Conservation (phyloP, 2,113 vertebrate genomes). For the Podocnemis expansa region DNA sequence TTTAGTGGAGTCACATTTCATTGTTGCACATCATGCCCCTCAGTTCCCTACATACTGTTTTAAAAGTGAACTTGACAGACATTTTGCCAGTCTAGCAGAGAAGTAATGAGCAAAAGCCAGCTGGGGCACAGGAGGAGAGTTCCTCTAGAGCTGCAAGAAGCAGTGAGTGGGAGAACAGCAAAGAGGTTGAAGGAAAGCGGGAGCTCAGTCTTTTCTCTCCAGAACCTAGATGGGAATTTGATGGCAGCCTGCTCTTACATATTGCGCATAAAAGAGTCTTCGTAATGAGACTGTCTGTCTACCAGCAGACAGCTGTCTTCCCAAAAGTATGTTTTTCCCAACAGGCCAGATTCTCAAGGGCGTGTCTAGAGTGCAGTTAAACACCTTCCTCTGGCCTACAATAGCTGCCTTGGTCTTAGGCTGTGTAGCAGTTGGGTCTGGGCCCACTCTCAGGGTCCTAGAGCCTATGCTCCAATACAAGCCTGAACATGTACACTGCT, state of each 20-base stretch:
- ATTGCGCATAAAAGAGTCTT: neutral
- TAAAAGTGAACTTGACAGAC: neutral
- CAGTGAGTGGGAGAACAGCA: neutral
- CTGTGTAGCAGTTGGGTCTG: neutral
- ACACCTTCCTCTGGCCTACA: neutral
- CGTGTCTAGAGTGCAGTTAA: neutral
- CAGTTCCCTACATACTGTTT: neutral
- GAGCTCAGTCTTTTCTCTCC: neutral
- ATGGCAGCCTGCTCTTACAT: neutral
- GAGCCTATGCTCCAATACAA: neutral
- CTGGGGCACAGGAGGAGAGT: rapidly evolving
- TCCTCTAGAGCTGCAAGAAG: neutral
- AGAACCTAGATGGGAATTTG: neutral
- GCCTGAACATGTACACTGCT: neutral
- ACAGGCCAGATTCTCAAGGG: neutral
- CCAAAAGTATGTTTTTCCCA: neutral
- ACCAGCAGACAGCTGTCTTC: neutral
- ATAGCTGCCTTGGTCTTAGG: neutral
- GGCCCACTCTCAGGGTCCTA: neutral
- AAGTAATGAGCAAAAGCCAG: rapidly evolving
- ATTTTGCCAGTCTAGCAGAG: neutral
- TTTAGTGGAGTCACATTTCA: neutral
- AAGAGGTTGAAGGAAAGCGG: neutral
- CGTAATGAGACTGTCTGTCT: neutral
- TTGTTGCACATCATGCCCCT: neutral